Percentiles rank a stretch among this genome's conserved stretches.
These are phyloP conservation scores for Parazoanthus darwini DNA, from an alignment of 92 coral and sea anemone species.

Conservation along the genomic window DNA sequence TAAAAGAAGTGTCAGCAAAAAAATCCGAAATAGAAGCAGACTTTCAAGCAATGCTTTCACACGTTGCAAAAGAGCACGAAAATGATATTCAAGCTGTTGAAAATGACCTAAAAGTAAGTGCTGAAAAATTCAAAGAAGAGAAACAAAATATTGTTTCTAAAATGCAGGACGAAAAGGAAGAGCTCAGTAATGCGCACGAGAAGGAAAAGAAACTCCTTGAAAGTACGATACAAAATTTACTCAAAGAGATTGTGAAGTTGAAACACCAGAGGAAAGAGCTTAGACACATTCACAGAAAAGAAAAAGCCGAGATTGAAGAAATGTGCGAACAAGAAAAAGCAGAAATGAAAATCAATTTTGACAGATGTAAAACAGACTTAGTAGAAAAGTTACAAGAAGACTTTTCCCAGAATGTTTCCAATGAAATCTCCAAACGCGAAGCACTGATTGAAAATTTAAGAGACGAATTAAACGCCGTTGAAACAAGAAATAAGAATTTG, in stretches of 20 bases:
- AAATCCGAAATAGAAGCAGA: slow-evolving; percentile 65
- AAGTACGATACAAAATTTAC: slow-evolving; percentile 70
- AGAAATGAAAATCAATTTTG: slow-evolving; percentile 66
- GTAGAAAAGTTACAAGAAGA: slow-evolving; percentile 66
- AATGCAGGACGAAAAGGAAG: slow-evolving; percentile 62
- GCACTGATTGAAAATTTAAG: slow-evolving; percentile 58
- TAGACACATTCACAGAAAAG: slow-evolving; percentile 69
- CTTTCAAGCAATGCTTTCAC: slow-evolving; percentile 70
- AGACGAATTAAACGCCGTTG: slow-evolving; percentile 57
- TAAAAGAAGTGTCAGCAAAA: slow-evolving; percentile 65
- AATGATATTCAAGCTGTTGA: slow-evolving; percentile 69
- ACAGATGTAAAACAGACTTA: slow-evolving; percentile 64
- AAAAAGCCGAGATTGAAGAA: slow-evolving; percentile 69
- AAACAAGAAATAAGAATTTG: slow-evolving; percentile 56
- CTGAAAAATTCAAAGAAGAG: slow-evolving; percentile 59
- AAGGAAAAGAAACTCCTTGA: slow-evolving; percentile 66
- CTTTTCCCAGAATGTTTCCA: slow-evolving; percentile 49
- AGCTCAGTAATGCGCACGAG: slow-evolving; percentile 45
- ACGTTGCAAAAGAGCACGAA: slow-evolving; percentile 63
- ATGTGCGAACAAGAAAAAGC: slow-evolving; percentile 67
- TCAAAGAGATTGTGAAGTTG: slow-evolving; percentile 77
- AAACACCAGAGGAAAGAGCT: slow-evolving; percentile 84
- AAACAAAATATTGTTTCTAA: slow-evolving; percentile 55
- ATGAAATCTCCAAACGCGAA: slow-evolving; percentile 65
- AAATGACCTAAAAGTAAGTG: slow-evolving; percentile 61